phyloP scores from a whole-genome alignment of 1,140 invertebrate species.

The Cecropterus lyciades region DNA sequence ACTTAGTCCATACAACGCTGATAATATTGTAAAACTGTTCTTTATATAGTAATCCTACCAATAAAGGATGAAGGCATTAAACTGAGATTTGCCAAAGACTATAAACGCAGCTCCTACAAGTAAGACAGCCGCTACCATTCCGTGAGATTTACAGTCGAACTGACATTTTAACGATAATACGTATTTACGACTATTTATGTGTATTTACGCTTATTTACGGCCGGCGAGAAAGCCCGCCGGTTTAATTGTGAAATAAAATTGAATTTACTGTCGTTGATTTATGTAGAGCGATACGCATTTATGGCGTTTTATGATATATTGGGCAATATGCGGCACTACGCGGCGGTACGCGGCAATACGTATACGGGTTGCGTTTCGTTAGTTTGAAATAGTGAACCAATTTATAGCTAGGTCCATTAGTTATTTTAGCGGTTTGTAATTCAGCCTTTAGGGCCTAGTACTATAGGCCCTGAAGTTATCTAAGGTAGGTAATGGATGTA shows the following conservation, averaged over 20 bases:
- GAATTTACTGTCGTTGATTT: conserved; percentile 80
- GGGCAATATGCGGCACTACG: conserved; percentile 11
- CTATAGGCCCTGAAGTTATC: too few species aligned
- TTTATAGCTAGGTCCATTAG: background rate
- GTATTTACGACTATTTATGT: conserved; percentile 80
- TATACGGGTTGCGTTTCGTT: conserved; percentile 33
- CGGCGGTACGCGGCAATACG: conserved; percentile 49
- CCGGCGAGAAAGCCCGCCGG: conserved; percentile 74
- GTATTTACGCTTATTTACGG: conserved; percentile 76
- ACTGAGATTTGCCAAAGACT: conserved; percentile 23
- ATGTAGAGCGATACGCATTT: conserved; percentile 57
- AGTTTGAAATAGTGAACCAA: background rate
- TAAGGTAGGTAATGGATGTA: too few species aligned
- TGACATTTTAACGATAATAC: conserved; percentile 84
- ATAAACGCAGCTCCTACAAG: conserved; percentile 35
- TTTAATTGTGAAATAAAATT: conserved; percentile 84
- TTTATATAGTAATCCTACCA: conserved; percentile 4
- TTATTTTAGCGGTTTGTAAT: too few species aligned
- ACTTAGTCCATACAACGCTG: too few species aligned
- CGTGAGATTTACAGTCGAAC: conserved; percentile 68
- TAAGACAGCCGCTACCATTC: conserved; percentile 59
- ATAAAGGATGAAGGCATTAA: conserved; percentile 23
- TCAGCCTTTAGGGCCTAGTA: too few species aligned
- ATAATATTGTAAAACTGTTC: too few species aligned
- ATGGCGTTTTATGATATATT: conserved; percentile 60